Evolutionary conservation across 2,797 vertebrate genomes (phyloP), one percentile per base, ranked within the genome.

Genomic region (Crypturellus tataupa): DNA sequence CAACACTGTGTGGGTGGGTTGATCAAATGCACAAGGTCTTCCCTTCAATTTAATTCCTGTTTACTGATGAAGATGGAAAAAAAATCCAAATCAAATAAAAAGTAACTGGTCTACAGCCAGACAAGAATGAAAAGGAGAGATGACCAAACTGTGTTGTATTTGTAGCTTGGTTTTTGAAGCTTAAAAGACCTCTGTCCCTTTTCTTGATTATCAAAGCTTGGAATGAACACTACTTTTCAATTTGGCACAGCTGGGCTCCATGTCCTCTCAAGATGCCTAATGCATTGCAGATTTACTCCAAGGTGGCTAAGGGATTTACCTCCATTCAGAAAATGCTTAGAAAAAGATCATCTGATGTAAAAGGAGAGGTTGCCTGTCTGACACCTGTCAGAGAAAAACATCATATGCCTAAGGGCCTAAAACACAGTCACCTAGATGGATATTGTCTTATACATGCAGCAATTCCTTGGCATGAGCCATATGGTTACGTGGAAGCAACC

Each of bases 1-100:
- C 84, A 96, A 40, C 97, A 89, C 95, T 73, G 58, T 42, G 65
- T 97, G 97, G 93, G 95, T 96, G 95, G 95, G 91, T 97, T 97
- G 85, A 93, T 96, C 92, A 94, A 94, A 97, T 3, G 3, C 80
- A 92, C 9, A 6, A 53, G 71, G 46, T 44, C 40, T 96, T 97
- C 47, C 64, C 63, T 90, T 97, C 91, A 89, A 40, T 92, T 93
- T 94, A 78, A 97, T 93, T 94, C 78, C 84, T 96, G 49, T 96
- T 97, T 97, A 95, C 53, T 96, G 87, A 92, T 87, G 69, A 90
- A 79, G 75, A 21, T 27, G 39, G 15, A 80, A 79, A 83, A 78
- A 78, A 47, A 3, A 77, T 17, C 39, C 73, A 67, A 89, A 89
- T 59, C 46, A 62, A 79, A 89, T 81, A 56, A 92, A 87, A 88